These are phyloP conservation scores for Sebastes matsubarae DNA, from an alignment of 2,797 vertebrate genomes.

Conservation along the genomic window DNA sequence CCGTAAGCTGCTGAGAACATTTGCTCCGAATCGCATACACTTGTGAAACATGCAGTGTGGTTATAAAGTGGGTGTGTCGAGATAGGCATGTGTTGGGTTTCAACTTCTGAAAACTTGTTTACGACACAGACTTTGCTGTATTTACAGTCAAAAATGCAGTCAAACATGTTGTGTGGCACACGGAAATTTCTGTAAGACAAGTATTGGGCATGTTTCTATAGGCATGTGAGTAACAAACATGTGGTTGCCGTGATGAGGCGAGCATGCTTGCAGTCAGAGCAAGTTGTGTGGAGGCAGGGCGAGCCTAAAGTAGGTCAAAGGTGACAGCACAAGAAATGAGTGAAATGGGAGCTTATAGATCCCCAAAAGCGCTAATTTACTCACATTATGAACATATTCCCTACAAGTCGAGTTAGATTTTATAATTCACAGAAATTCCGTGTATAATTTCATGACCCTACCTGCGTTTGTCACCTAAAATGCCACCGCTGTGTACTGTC, in stretches of 20 bases:
- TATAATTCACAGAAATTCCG: not conserved
- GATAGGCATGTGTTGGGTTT: not conserved
- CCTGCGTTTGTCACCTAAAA: not conserved
- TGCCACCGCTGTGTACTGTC: not conserved
- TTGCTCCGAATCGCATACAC: not conserved
- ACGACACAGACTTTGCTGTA: not conserved
- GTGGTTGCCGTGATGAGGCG: not conserved
- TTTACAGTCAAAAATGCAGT: not conserved
- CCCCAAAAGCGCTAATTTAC: not conserved
- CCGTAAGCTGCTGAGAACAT: not conserved
- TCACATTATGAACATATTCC: not conserved
- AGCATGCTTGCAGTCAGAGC: slow-evolving; percentile 8
- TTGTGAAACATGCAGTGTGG: not conserved
- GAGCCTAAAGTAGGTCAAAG: slow-evolving; percentile 75
- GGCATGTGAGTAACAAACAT: not conserved
- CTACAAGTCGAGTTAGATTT: not conserved
- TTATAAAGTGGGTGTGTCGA: not conserved
- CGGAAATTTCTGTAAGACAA: not conserved
- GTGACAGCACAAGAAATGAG: slow-evolving; percentile 53
- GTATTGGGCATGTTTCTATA: not conserved
- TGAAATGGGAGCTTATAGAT: not conserved
- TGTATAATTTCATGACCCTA: not conserved
- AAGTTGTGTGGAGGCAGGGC: not conserved
- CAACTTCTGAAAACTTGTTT: not conserved
- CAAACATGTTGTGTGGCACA: not conserved